phyloP scores from a whole-genome alignment of 2,888 invertebrate species.

The Keiferia lycopersicella region DNA sequence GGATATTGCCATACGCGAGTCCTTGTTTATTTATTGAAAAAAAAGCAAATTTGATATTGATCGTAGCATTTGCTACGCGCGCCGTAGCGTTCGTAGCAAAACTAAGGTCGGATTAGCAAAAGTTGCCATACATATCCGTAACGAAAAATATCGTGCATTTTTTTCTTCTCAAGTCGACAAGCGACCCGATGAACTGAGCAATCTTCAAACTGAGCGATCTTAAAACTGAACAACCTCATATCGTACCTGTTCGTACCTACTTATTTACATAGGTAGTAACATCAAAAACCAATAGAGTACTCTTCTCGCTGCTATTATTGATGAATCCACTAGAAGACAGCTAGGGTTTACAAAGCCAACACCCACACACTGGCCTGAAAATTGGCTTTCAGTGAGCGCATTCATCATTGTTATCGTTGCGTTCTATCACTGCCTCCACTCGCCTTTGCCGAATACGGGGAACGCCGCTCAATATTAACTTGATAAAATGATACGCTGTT shows the following conservation, averaged over 20 bases:
- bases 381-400: conserved; percentile 1
- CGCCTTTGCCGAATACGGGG: conserved; percentile 2
- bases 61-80: neutral
- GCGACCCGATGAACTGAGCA: no score
- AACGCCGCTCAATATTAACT: conserved; percentile 13
- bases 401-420: neutral
- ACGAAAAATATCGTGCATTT: no score
- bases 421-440: neutral
- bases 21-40: no score
- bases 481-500: conserved; percentile 29
- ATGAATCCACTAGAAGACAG: neutral
- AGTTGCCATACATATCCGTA: neutral
- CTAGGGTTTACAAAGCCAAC: neutral
- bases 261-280: no score
- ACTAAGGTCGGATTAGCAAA: neutral
- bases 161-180: no score
- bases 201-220: no score
- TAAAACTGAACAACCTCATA: no score
- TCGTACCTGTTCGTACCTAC: no score
- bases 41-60: no score
- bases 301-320: neutral
- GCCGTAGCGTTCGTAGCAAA: no score
- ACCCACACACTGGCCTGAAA: neutral
- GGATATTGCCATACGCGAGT: no score
- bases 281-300: no score